Base-by-base conservation (phyloP, 2,888 invertebrate genomes). In the Augochlorella aurata region DNA sequence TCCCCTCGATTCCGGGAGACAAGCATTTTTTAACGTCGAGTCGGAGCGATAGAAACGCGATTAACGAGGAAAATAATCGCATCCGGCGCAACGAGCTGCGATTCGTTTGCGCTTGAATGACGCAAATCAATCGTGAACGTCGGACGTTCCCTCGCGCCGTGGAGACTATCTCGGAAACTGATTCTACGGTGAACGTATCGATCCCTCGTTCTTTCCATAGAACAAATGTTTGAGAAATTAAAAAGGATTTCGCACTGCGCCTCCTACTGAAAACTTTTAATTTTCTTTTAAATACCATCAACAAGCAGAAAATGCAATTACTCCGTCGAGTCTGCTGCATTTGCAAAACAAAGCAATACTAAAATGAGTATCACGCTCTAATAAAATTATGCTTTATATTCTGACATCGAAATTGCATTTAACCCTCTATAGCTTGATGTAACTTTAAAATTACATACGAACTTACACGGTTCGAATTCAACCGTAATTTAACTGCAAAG, bases 31-130 rank as follows among this genome's bases (percentile, higher is more conserved):
- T 44, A 29, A 47, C n/a, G 66, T 14, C 44, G 70, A 29, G 18
- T 14, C 14, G 49, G 54, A 65, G n/a, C 29, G 47, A 44, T 47
- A 50, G 63, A 65, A 71, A 50, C 63, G 21, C 63, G 50, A 71
- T 50, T 67, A 50, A 78, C 65, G 65, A 47, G 65, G 70, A 52
- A 71, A 67, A 67, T 66, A 79, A 79, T 79, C 77, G 54, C 49
- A 12, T 44, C 54, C 54, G 50, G 58, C 24, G 24, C 38, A 29
- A 77, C 77, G 77, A 54, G n/a, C n/a, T 38, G 12, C 74, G 78
- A 75, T 61, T 61, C 78, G 24, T 61, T 75, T 63, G 50, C 67
- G 50, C 44, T 7, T 29, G 12, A 75, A 75, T 68, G 61, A 77
- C 52, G n/a, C 63, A 21, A 73, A 73, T 73, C 63, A 73, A 73